Evolutionary conservation across 2,113 vertebrate species (phyloP), one percentile per base, ranked within the genome.

Genomic region (Telmatochromis brichardi): DNA sequence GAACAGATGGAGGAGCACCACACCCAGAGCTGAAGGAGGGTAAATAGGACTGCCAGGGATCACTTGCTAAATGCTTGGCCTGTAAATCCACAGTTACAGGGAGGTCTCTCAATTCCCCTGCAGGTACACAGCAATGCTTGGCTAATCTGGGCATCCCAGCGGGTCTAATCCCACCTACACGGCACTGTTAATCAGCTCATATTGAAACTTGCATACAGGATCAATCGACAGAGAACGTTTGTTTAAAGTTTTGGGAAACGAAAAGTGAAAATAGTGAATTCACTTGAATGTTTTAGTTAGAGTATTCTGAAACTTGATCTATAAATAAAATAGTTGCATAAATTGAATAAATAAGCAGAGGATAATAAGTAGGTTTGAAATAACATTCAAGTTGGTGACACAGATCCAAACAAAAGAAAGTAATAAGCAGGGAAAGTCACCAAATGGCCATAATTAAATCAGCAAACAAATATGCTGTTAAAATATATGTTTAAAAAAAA

Each of bases 1-100:
- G 47, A 84, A 42, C 92, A 90, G 92, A 90, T 86, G 90, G 89
- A 88, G 53, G n/a, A 47, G 45, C 73, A 50, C 93, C 95, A 95
- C 95, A 94, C 95, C 95, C 91, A 91, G 79, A 91, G 92, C 80
- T 55, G 83, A 21, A 85, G 82, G 88, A 95, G 88, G 65, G 91
- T 86, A 94, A 95, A 95, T 31, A 93, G 55, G 63, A 83, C 80
- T 81, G 89, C 79, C 88, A 88, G 35, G 76, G 82, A 92, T 92
- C 92, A 80, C 86, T 87, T 40, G 87, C 73, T 85, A 82, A 93
- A 94, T 54, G 54, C 85, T 65, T 91, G 91, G 55, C 47, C 47
- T 60, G 86, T 45, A 86, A 86, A 73, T 80, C 51, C 81, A 79
- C 31, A 9, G 57, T 35, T 55, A 76, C 88, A 45, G 26, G 54